Percentiles rank a stretch among this genome's conserved stretches.
phyloP scores from a whole-genome alignment of 2,888 invertebrate genomes.

The Xanthorhoe designata region DNA sequence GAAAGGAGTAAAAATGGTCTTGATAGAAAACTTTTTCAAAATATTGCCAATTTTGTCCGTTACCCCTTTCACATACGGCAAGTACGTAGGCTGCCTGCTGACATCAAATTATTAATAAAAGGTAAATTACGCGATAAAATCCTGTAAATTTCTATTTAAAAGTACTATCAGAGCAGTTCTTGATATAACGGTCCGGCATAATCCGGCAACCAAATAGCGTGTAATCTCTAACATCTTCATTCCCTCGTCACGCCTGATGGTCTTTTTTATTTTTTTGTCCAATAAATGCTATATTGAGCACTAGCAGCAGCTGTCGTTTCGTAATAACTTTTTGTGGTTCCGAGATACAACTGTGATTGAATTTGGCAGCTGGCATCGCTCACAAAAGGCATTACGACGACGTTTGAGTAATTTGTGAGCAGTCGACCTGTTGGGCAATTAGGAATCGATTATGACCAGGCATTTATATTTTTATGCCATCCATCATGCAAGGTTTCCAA shows the following conservation, averaged over 20 bases:
- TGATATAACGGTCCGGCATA: conserved; percentile 49
- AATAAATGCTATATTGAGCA: conserved; percentile 50
- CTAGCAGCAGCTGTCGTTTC: conserved; percentile 55
- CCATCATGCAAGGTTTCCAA: conserved; percentile 34
- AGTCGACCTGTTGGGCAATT: conserved; percentile 39
- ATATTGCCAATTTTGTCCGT: too few relatives aligned
- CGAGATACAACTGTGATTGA: conserved; percentile 32
- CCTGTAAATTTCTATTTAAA: conserved; percentile 23
- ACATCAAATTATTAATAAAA: too few relatives aligned
- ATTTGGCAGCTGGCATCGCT: conserved; percentile 35
- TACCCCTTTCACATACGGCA: too few relatives aligned
- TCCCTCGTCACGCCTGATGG: conserved; percentile 64
- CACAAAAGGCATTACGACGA: conserved; percentile 34
- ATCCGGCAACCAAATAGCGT: conserved; percentile 53
- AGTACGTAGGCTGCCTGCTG: too few relatives aligned
- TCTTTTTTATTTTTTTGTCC: conserved; percentile 60
- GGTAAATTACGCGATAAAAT: not conserved
- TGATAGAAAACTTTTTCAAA: too few relatives aligned
- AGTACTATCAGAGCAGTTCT: conserved; percentile 37
- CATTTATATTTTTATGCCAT: conserved; percentile 33
- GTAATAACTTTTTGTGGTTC: conserved; percentile 46
- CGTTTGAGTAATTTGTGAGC: conserved; percentile 40
- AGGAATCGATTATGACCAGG: conserved; percentile 33
- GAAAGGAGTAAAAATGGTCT: too few relatives aligned
- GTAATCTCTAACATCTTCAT: conserved; percentile 60